Evolutionary conservation across 2,797 vertebrate species (phyloP).

Genomic region (Ispidina picta): DNA sequence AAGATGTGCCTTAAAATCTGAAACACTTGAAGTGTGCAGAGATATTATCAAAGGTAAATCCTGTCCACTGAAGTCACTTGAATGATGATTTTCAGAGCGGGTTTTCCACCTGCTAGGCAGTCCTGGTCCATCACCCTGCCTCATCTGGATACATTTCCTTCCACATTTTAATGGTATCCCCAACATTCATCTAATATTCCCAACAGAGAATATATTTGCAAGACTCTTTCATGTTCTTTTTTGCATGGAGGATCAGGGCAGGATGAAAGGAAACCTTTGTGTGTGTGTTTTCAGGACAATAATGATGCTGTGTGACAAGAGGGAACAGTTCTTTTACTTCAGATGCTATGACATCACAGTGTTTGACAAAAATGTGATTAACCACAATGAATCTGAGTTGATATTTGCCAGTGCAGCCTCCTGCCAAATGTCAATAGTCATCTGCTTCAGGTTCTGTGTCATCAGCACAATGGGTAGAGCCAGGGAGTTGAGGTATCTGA

Average conservation of each 20-base stretch:
- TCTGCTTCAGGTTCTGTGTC: neutral
- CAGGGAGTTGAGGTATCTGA: neutral
- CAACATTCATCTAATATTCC: neutral
- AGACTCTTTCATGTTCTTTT: neutral
- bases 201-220: neutral
- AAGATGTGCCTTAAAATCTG: neutral
- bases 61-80: neutral
- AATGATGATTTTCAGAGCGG: neutral
- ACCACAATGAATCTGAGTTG: neutral
- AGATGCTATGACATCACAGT: neutral
- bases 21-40: neutral
- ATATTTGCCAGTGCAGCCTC: slow-evolving; percentile 20
- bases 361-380: slow-evolving; percentile 47
- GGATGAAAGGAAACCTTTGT: neutral
- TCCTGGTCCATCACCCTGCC: neutral
- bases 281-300: neutral
- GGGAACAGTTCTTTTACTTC: neutral
- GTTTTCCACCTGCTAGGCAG: neutral
- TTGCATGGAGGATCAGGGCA: neutral
- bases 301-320: neutral
- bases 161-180: neutral
- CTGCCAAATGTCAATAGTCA: neutral
- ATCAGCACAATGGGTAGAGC: neutral
- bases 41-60: neutral
- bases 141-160: neutral